A percentile compares a stretch with the other conserved stretches of the same genome.
Conservation (phyloP, 1,140 invertebrate genomes). For the Temnothorax longispinosus region DNA sequence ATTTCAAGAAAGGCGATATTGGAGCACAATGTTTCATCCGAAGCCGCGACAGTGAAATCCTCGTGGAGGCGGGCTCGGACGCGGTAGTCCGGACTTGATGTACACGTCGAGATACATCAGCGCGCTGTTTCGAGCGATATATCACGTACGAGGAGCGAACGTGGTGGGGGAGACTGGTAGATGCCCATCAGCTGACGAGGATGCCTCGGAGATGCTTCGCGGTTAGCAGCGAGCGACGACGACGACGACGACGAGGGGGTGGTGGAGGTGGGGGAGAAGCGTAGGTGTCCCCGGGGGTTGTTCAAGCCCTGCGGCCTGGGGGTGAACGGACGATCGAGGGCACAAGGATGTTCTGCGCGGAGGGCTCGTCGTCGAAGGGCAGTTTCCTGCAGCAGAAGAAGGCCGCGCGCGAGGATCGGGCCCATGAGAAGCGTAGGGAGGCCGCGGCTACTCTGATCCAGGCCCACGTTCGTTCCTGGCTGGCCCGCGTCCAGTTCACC, state of each 20-base stretch:
- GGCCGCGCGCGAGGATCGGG: conserved; percentile 93
- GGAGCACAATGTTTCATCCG: background rate
- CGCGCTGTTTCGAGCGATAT: background rate
- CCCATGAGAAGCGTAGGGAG: conserved; percentile 92
- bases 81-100: no score
- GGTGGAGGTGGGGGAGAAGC: background rate
- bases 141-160: background rate
- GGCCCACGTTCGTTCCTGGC: conserved; percentile 90
- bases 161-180: background rate
- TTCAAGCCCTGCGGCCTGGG: background rate
- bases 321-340: conserved; percentile 2
- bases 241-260: conserved; percentile 34
- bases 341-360: conserved; percentile 87
- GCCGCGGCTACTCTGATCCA: conserved; percentile 91
- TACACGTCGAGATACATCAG: background rate
- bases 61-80: background rate
- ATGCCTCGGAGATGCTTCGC: conserved; percentile 45
- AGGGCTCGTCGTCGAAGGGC: conserved; percentile 88
- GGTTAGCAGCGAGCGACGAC: conserved; percentile 27
- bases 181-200: conserved; percentile 50
- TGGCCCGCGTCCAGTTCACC: conserved; percentile 87
- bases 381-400: conserved; percentile 94
- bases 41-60: background rate
- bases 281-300: conserved; percentile 31
- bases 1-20: background rate